A percentile compares a stretch with the other conserved stretches of the same genome.
Conservation (phyloP, 2,797 vertebrate genomes). For the Tangara arthus region DNA sequence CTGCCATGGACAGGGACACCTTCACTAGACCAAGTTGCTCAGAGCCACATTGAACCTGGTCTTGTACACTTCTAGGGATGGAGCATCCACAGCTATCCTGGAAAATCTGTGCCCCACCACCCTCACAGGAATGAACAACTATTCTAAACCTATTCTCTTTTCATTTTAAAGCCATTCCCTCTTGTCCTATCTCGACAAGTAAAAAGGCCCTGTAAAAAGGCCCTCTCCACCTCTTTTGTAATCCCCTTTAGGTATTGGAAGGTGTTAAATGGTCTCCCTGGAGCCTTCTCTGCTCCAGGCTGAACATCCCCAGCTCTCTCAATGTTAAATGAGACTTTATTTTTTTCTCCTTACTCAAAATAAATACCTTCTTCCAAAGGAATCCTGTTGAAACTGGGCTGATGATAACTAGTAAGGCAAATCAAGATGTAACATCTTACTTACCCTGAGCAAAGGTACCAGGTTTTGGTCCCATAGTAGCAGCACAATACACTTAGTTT, state of each 20-base stretch:
- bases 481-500: background rate
- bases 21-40: background rate
- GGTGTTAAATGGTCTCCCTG: rapidly evolving
- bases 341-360: background rate
- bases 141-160: background rate
- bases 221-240: background rate
- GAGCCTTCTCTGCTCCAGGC: background rate
- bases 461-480: background rate
- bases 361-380: background rate
- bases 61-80: background rate
- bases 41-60: background rate
- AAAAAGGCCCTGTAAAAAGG: background rate
- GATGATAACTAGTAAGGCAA: background rate
- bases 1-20: background rate
- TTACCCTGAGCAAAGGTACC: background rate
- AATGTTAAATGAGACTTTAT: background rate
- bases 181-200: background rate
- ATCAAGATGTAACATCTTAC: background rate
- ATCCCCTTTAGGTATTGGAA: background rate
- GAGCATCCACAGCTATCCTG: background rate
- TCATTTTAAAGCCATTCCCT: background rate
- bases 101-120: background rate
- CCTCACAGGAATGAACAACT: background rate
- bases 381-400: background rate
- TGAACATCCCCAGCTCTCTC: background rate